phyloP scores from a whole-genome alignment of 2,888 invertebrate genomes.

The Isotomurus palustris region DNA sequence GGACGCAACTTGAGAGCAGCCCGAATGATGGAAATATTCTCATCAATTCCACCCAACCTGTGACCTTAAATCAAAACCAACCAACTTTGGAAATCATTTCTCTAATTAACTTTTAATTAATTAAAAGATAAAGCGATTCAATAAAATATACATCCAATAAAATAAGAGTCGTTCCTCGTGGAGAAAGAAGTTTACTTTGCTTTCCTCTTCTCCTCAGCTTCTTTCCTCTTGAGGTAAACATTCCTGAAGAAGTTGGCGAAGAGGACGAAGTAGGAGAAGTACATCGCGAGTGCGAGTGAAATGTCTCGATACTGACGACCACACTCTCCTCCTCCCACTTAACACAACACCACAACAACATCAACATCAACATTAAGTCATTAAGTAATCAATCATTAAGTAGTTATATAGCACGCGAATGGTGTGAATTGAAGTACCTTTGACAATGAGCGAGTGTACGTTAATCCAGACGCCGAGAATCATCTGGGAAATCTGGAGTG shows the following conservation, averaged over 20 bases:
- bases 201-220: slow-evolving; percentile 3
- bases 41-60: no score
- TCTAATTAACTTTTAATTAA: no score
- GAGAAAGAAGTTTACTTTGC: no score
- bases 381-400: no score
- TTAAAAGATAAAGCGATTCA: neutral
- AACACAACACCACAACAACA: no score
- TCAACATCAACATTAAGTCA: no score
- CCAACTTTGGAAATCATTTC: no score
- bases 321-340: slow-evolving; percentile 33
- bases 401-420: no score
- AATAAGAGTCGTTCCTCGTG: no score
- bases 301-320: slow-evolving; percentile 32
- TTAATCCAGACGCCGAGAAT: slow-evolving; percentile 2
- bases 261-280: slow-evolving; percentile 32
- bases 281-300: slow-evolving; percentile 35
- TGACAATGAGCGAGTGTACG: slow-evolving; percentile 30
- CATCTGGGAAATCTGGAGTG: slow-evolving; percentile 7
- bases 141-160: no score
- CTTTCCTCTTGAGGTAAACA: slow-evolving; percentile 23
- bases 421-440: slow-evolving; percentile 29
- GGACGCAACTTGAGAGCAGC: slow-evolving; percentile 6
- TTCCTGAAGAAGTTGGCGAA: slow-evolving; percentile 37
- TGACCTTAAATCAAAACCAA: no score
- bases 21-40: neutral